Conservation (phyloP, 1,140 invertebrate species). For the Reticulitermes speratus region DNA sequence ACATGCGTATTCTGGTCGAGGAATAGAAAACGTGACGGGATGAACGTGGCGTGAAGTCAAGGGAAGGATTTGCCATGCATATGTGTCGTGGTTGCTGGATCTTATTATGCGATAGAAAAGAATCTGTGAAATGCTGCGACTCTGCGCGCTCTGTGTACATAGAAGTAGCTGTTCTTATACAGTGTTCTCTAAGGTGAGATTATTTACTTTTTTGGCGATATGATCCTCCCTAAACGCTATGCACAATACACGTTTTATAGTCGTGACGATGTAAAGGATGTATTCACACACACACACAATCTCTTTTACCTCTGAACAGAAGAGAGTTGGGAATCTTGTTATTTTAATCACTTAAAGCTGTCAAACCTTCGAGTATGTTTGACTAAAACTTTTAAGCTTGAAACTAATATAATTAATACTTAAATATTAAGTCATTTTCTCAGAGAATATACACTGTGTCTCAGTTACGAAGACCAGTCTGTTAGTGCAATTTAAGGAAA, state of each 20-base stretch:
- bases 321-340: no score
- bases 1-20: neutral
- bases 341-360: no score
- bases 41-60: neutral
- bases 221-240: neutral
- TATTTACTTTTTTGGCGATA: neutral
- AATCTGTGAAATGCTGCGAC: no score
- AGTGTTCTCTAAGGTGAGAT: neutral
- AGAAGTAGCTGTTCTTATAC: neutral
- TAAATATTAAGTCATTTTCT: no score
- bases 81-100: neutral
- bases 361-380: no score
- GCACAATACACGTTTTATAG: neutral
- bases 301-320: neutral
- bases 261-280: neutral
- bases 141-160: neutral
- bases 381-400: no score
- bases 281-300: neutral
- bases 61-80: neutral
- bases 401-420: no score
- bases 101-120: neutral
- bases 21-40: slow-evolving; percentile 9
- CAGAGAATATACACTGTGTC: no score
- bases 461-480: no score
- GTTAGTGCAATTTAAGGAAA: no score